Percentiles rank a stretch among this genome's conserved stretches.
phyloP scores from a whole-genome alignment of 37 sponge, comb jelly and placozoan species.

The Eunapius fragilis region DNA sequence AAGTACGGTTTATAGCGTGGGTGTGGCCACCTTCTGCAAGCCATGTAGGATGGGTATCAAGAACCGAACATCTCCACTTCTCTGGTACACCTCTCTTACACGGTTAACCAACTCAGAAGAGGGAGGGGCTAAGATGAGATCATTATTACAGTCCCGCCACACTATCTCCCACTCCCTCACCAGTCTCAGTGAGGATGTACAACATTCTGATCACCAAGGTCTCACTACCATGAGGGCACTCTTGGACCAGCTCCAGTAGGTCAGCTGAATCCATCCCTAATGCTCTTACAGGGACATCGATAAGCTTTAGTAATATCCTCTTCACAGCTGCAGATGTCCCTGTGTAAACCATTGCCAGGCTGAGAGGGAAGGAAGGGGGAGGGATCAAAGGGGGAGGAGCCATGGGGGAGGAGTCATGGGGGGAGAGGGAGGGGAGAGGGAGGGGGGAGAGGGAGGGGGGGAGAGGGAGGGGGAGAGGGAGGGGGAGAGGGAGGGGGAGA shows the following conservation, averaged over 20 bases:
- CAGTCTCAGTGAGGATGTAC: constrained; percentile 85
- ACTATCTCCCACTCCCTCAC: constrained; percentile 26
- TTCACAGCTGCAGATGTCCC: constrained; percentile 82
- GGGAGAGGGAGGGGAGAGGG: no score
- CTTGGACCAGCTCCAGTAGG: constrained; percentile 82
- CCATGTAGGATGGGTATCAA: constrained; percentile 96
- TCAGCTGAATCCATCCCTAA: constrained; percentile 89
- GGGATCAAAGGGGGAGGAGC: no score
- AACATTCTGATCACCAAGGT: constrained; percentile 93
- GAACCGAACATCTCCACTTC: constrained; percentile 84
- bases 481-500: no score
- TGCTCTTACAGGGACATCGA: constrained; percentile 83
- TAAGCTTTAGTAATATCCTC: constrained; percentile 82
- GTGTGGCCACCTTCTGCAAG: constrained; percentile 94
- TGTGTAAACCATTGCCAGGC: constrained; percentile 82
- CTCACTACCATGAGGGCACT: constrained; percentile 93
- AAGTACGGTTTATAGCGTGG: no score
- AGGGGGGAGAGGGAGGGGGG: no score
- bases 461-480: no score
- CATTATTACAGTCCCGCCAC: not conserved
- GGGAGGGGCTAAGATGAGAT: constrained; percentile 60
- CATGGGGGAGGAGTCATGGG: no score
- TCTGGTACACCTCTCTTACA: constrained; percentile 85
- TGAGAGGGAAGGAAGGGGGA: constrained; percentile 17
- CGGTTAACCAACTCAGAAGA: constrained; percentile 74